Evolutionary conservation across 2,888 invertebrate genomes (phyloP).

Genomic region (Idaea biselata): DNA sequence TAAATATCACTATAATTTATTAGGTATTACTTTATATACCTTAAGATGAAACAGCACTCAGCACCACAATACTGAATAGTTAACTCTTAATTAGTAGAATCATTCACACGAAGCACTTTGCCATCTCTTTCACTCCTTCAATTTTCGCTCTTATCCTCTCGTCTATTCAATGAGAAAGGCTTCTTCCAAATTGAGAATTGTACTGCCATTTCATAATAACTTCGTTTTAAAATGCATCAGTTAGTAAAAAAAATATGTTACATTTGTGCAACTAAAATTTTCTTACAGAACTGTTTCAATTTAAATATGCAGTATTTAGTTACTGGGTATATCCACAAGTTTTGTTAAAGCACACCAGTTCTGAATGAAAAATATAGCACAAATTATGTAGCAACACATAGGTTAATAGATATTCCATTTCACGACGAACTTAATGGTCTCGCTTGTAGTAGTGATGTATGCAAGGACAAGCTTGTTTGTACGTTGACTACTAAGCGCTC

Average conservation of each 20-base stretch:
- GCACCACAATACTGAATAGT: constrained; percentile 39
- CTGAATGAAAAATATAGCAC: no score
- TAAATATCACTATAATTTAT: constrained; percentile 58
- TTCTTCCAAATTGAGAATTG: not conserved
- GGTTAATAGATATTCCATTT: no score
- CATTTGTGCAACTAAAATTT: not conserved
- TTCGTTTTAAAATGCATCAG: not conserved
- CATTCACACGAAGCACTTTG: not conserved
- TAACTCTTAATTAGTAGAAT: not conserved
- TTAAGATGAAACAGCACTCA: constrained; percentile 28
- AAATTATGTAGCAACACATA: no score
- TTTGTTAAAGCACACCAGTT: no score
- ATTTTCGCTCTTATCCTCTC: not conserved
- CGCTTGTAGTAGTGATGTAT: no score
- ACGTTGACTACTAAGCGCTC: no score
- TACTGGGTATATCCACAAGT: not conserved
- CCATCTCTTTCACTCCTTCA: not conserved
- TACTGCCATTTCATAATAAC: constrained; percentile 6
- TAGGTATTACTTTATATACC: constrained; percentile 35
- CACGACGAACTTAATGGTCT: no score
- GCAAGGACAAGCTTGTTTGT: no score
- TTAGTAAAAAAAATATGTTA: no score
- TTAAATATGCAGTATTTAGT: not conserved
- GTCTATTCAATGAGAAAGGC: constrained; percentile 1
- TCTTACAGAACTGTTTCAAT: not conserved